Evolutionary conservation across 2,888 invertebrate genomes (phyloP).

Genomic region (Alentia gelatinosa): DNA sequence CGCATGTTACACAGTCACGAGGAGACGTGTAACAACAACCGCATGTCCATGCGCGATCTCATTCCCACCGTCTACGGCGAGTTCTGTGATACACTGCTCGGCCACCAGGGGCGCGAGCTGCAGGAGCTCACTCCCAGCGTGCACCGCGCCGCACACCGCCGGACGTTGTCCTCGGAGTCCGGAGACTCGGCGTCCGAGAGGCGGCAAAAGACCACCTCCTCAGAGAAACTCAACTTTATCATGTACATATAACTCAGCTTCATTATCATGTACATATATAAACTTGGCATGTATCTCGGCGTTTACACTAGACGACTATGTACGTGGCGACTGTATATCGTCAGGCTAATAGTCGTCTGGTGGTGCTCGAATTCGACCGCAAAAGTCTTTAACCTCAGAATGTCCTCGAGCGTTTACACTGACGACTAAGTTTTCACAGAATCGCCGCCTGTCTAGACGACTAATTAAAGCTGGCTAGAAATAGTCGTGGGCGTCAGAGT

Average conservation of each 20-base stretch:
- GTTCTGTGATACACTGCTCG: conserved; percentile 40
- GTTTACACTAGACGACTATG: too few species aligned
- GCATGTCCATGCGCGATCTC: background rate
- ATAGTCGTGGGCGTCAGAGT: too few species aligned
- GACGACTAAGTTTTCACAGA: too few species aligned
- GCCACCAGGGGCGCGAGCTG: conserved; percentile 6
- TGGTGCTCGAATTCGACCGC: too few species aligned
- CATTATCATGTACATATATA: too few species aligned
- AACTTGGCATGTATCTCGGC: too few species aligned
- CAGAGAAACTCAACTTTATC: conserved; percentile 55
- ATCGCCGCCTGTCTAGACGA: too few species aligned
- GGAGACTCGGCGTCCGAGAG: background rate
- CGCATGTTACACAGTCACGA: conserved; percentile 53
- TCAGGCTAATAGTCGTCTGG: too few species aligned
- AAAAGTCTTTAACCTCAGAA: too few species aligned
- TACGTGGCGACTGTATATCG: too few species aligned
- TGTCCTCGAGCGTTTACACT: too few species aligned
- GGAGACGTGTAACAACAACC: conserved; percentile 44
- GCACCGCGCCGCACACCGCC: background rate
- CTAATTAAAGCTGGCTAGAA: too few species aligned
- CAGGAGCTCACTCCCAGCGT: conserved; percentile 28
- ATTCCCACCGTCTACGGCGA: conserved; percentile 54
- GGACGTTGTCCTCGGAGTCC: conserved; percentile 35
- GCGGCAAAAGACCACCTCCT: background rate
- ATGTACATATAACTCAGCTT: conserved; percentile 48